These are phyloP conservation scores for Siniperca obscura DNA, from an alignment of 2,797 vertebrate genomes.

Conservation along the genomic window DNA sequence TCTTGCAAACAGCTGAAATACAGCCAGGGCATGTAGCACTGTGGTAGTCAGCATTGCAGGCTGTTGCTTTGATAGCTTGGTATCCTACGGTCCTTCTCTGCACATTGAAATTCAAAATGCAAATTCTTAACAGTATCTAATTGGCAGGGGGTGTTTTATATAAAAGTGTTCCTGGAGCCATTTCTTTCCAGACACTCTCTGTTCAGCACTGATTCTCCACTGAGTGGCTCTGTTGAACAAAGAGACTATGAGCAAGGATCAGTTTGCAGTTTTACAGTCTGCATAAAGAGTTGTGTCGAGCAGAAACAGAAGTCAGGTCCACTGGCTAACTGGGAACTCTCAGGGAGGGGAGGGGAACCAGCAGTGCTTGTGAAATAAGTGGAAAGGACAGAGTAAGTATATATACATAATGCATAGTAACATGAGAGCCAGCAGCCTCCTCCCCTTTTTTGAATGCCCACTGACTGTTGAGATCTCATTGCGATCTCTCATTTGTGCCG, in stretches of 20 bases:
- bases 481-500: conserved; percentile 35
- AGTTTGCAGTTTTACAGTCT: neutral
- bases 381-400: conserved; percentile 66
- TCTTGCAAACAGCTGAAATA: conserved; percentile 80
- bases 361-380: conserved; percentile 51
- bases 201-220: conserved; percentile 55
- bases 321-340: conserved; percentile 40
- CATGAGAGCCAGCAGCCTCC: conserved; percentile 50
- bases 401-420: conserved; percentile 77
- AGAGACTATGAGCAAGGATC: conserved; percentile 46
- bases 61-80: conserved; percentile 63
- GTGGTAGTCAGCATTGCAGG: conserved; percentile 64
- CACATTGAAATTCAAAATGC: conserved; percentile 77
- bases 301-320: conserved; percentile 57
- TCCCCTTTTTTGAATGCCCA: conserved; percentile 35
- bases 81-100: conserved; percentile 58
- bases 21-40: conserved; percentile 70
- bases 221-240: conserved; percentile 65
- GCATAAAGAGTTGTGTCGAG: conserved; percentile 46
- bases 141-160: conserved; percentile 69
- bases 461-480: conserved; percentile 53
- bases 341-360: conserved; percentile 22
- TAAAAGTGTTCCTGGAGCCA: conserved; percentile 64
- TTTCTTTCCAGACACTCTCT: conserved; percentile 53
- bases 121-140: conserved; percentile 71